These are phyloP conservation scores for Vireo griseus DNA, from an alignment of 2,797 vertebrate genomes.

Conservation along the genomic window DNA sequence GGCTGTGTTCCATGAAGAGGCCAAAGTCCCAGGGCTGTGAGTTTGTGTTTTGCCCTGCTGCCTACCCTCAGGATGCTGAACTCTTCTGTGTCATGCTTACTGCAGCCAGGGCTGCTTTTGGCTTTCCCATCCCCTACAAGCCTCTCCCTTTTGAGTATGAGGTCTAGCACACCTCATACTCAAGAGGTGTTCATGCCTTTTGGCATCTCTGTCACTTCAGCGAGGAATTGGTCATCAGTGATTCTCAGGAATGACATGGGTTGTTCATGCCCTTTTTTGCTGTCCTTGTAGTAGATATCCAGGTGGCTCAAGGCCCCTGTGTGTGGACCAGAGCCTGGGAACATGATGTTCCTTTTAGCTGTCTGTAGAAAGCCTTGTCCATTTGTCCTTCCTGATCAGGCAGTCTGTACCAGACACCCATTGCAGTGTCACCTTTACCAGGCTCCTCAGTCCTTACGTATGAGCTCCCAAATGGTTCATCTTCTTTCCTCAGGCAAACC, in stretches of 20 bases:
- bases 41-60: not conserved
- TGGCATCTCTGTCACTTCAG: not conserved
- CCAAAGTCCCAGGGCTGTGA: not conserved
- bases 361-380: not conserved
- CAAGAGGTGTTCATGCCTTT: not conserved
- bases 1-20: not conserved
- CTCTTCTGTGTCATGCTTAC: not conserved
- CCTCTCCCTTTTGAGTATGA: not conserved
- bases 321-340: not conserved
- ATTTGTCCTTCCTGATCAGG: not conserved
- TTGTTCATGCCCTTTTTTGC: not conserved
- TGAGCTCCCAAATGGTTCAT: not conserved
- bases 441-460: not conserved
- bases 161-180: not conserved
- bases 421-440: not conserved
- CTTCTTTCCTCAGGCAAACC: not conserved
- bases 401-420: not conserved
- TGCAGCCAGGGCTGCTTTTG: not conserved
- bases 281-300: not conserved
- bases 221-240: not conserved
- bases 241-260: not conserved
- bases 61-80: not conserved
- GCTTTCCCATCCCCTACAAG: not conserved
- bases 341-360: not conserved
- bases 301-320: accelerated